Base-by-base conservation (phyloP, 1,140 invertebrate species). In the Ceratitis capitata region DNA sequence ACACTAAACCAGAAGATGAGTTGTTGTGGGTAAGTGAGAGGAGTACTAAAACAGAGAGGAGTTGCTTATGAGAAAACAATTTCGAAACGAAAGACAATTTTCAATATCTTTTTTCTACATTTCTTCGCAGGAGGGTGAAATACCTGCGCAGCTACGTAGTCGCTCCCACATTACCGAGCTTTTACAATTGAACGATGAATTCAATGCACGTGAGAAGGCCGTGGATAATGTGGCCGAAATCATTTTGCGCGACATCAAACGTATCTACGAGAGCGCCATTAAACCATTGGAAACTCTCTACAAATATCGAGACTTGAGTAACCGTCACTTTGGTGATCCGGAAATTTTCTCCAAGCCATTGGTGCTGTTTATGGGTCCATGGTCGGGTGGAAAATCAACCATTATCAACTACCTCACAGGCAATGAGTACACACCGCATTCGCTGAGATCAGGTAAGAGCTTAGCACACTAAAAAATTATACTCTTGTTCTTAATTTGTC, bases 291-390 rank as follows among this genome's bases (percentile, higher is more conserved):
- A 98, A 93, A 94, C 94, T 12, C 92, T 97, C 23, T 98, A 98
- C 92, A 98, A 98, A 92, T 98, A 98, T 89, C 94, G 96, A 89
- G 97, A 98, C 90, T 94, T 98, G 56, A 98, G 97, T 89, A 98
- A 98, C 89, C 94, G 97, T 86, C 97, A 98, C 92, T 97, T 97
- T 89, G 96, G 97, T 92, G 97, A 98, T 93, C 96, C 97, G 9
- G 97, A 98, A 94, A 98, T 98, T 90, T 98, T 98, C 92, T 98
- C 97, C 0, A 98, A 98, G 91, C 98, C 98, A 10, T 92, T 98
- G 89, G 94, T 98, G 61, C 92, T 99, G 0, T 98, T 99, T 88
- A 96, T 98, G 96, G 98, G 98, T 51, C 97, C 98, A 32, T 98
- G 97, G 97, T 98, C 97, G 89, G 97, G 97, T 86, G 98, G 98